Base-by-base conservation (phyloP, 2,888 invertebrate species). In the Plagodis dolabraria region DNA sequence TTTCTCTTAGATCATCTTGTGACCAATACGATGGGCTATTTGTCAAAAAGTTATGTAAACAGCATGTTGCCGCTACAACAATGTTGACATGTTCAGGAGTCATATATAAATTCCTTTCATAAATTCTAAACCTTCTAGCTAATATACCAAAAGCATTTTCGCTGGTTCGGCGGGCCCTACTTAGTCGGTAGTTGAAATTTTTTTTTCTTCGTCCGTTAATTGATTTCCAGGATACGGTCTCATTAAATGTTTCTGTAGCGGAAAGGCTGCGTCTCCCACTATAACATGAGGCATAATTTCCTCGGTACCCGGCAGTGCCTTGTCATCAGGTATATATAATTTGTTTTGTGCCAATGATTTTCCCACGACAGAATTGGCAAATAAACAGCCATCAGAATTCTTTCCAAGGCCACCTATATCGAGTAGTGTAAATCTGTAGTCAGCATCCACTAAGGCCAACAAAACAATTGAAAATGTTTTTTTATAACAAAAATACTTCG, bases 401-500 rank as follows among this genome's bases (percentile, higher is more conserved):
- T 62, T 64, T 45, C 66, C 66, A 66, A 57, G 60, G 57, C 59
- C 63, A 57, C 64, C 67, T 52, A 65, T 58, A 59, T 67, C 65
- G 49, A 67, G 45, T 9, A 53, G 57, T 36, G 61, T 64, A 53
- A 67, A 57, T 57, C 62, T 64, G 56, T 63, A 55, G 53, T 67
- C 51, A 53, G 64, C 65, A 49, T 69, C 60, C 51, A 60, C 64
- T 53, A 65, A 35, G 52, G 65, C 65, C 62, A 64, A 50, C 57
- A 66, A 53, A 50, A 60, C 61, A 60, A 62, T 63, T 51, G 60
- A 65, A 62, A 62, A 44, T 49, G 56, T 53, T 62, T 64, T n/a
- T 62, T 60, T 57, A 53, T 63, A 64, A 58, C 45, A 54, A 64
- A 60, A 63, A 50, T 56, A 66, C 51, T 57, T 54, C 57, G 63